Conservation (phyloP, 2,888 invertebrate species). For the Dysmachus trigonus region DNA sequence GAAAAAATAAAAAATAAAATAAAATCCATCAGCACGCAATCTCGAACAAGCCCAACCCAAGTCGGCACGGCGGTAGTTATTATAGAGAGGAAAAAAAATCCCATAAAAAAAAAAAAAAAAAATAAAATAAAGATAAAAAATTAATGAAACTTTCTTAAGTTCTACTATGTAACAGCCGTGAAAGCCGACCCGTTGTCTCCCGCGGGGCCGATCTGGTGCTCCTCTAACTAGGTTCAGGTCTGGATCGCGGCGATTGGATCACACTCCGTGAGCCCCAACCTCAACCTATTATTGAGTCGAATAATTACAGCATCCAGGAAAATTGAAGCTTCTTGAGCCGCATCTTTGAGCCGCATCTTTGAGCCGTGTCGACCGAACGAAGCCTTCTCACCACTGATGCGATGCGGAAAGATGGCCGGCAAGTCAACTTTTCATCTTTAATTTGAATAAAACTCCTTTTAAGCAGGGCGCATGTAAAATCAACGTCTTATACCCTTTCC, state of each 20-base stretch:
- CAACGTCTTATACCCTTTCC: neutral
- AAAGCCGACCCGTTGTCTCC: conserved; percentile 1
- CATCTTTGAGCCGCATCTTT: neutral
- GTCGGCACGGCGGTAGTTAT: neutral
- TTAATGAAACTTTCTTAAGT: conserved; percentile 21
- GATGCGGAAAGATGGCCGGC: neutral
- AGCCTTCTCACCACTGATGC: neutral
- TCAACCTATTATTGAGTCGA: neutral
- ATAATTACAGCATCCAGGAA: conserved; percentile 11
- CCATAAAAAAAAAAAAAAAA: neutral
- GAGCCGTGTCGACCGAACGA: too few relatives aligned
- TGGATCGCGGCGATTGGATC: neutral
- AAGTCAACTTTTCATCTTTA: conserved; percentile 15
- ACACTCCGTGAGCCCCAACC: neutral
- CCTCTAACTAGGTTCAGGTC: neutral
- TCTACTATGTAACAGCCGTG: neutral
- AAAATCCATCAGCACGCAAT: neutral
- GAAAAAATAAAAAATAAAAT: too few relatives aligned
- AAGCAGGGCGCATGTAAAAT: neutral
- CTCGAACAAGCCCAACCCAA: neutral
- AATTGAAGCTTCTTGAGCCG: neutral
- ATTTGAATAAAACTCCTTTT: conserved; percentile 10
- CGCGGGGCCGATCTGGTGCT: neutral
- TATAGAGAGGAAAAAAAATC: neutral
- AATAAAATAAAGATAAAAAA: neutral